phyloP scores from a whole-genome alignment of 53 echinoderm and acorn worm species.

The Apostichopus leukothele region DNA sequence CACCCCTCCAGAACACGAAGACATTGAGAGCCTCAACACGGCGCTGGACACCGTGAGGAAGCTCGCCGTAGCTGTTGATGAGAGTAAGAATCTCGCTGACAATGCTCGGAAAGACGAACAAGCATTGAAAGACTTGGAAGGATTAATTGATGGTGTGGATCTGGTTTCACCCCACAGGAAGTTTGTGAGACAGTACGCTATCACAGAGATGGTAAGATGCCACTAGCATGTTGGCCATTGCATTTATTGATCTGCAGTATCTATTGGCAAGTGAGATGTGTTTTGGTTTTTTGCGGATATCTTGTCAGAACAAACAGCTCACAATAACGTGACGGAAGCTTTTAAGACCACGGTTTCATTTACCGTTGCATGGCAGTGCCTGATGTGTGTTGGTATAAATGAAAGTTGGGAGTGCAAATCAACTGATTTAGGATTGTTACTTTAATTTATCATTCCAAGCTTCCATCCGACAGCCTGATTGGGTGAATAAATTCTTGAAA shows the following conservation, averaged over 20 bases:
- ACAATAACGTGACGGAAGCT: background rate
- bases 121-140: slow-evolving; percentile 78
- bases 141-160: slow-evolving; percentile 92
- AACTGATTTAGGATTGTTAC: too few species aligned
- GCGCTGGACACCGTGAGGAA: slow-evolving; percentile 87
- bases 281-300: slow-evolving; percentile 7
- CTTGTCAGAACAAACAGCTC: slow-evolving; percentile 18
- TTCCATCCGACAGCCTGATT: too few species aligned
- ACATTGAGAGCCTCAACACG: slow-evolving; percentile 80
- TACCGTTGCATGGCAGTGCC: background rate
- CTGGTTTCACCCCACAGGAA: slow-evolving; percentile 80
- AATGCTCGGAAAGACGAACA: slow-evolving; percentile 82
- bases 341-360: background rate
- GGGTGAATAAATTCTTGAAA: too few species aligned
- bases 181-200: slow-evolving; percentile 89
- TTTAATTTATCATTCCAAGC: too few species aligned
- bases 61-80: slow-evolving; percentile 89
- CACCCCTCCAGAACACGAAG: slow-evolving; percentile 89
- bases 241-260: slow-evolving; percentile 36
- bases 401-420: too few species aligned
- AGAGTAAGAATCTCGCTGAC: slow-evolving; percentile 92
- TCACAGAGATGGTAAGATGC: slow-evolving; percentile 88
- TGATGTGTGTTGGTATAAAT: too few species aligned
- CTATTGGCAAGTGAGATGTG: slow-evolving; percentile 21
- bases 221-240: slow-evolving; percentile 21